These are phyloP conservation scores for Lasioglossum morio DNA, from an alignment of 2,888 invertebrate genomes.

Conservation along the genomic window DNA sequence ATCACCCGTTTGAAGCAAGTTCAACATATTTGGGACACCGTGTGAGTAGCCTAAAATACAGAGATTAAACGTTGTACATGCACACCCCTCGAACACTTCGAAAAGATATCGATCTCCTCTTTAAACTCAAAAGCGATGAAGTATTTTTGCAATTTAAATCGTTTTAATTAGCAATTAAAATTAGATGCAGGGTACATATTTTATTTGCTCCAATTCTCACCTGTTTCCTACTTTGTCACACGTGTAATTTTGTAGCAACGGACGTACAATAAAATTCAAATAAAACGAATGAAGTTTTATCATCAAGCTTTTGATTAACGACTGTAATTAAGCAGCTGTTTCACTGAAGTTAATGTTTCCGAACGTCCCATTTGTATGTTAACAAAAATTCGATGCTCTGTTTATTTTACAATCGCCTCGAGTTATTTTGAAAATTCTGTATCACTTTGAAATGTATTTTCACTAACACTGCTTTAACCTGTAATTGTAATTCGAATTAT, in stretches of 20 bases:
- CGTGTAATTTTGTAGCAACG: background rate
- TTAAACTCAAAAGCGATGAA: background rate
- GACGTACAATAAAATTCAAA: background rate
- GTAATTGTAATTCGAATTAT: too few species aligned
- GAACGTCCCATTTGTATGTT: background rate
- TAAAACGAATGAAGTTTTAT: background rate
- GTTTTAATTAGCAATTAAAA: slow-evolving; percentile 36
- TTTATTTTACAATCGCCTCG: too few species aligned
- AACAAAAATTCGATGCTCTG: background rate
- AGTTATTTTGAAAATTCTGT: slow-evolving; percentile 5
- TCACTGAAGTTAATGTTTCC: background rate
- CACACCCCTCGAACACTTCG: background rate
- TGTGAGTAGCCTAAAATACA: background rate
- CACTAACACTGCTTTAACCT: background rate
- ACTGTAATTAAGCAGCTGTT: background rate
- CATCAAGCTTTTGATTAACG: background rate
- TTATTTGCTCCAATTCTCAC: slow-evolving; percentile 29
- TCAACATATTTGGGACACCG: too few species aligned
- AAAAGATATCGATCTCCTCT: slow-evolving; percentile 1
- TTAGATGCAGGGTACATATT: slow-evolving; percentile 6
- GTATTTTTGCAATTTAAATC: slow-evolving; percentile 29
- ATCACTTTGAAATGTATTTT: background rate
- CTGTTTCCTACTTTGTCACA: slow-evolving; percentile 23
- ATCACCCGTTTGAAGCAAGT: too few species aligned
- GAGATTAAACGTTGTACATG: background rate